These are phyloP conservation scores for Drosophila lacicola DNA, from an alignment of 2,888 invertebrate genomes.

Conservation along the genomic window DNA sequence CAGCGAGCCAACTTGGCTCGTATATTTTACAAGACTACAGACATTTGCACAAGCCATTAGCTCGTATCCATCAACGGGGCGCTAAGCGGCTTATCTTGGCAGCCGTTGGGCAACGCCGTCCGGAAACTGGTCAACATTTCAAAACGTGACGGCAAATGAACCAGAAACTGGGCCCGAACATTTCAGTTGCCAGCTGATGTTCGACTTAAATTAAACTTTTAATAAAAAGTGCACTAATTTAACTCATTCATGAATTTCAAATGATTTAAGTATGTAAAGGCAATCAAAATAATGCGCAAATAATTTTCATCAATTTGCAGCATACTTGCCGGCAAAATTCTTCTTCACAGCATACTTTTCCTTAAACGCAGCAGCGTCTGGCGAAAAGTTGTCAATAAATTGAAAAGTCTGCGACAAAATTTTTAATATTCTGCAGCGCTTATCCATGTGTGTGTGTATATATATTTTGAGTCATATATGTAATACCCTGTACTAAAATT, in stretches of 20 bases:
- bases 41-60: slow-evolving; percentile 73
- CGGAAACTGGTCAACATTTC: slow-evolving; percentile 35
- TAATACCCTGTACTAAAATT: not conserved
- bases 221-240: not conserved
- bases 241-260: slow-evolving; percentile 6
- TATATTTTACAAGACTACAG: slow-evolving; percentile 38
- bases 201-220: slow-evolving; percentile 7
- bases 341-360: slow-evolving; percentile 31
- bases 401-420: slow-evolving; percentile 51
- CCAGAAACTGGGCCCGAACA: slow-evolving; percentile 9
- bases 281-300: slow-evolving; percentile 10
- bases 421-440: slow-evolving; percentile 50
- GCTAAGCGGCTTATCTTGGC: slow-evolving; percentile 68
- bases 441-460: not conserved
- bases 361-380: slow-evolving; percentile 31
- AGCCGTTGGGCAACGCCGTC: slow-evolving; percentile 25
- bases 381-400: slow-evolving; percentile 46
- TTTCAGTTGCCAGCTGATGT: slow-evolving; percentile 31
- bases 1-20: slow-evolving; percentile 14
- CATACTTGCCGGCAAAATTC: slow-evolving; percentile 40
- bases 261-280: slow-evolving; percentile 6
- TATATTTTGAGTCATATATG: not conserved
- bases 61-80: slow-evolving; percentile 62
- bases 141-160: slow-evolving; percentile 23
- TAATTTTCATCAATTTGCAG: slow-evolving; percentile 28